phyloP scores from a whole-genome alignment of 2,113 vertebrate species.

The Romanogobio albipinnatus region DNA sequence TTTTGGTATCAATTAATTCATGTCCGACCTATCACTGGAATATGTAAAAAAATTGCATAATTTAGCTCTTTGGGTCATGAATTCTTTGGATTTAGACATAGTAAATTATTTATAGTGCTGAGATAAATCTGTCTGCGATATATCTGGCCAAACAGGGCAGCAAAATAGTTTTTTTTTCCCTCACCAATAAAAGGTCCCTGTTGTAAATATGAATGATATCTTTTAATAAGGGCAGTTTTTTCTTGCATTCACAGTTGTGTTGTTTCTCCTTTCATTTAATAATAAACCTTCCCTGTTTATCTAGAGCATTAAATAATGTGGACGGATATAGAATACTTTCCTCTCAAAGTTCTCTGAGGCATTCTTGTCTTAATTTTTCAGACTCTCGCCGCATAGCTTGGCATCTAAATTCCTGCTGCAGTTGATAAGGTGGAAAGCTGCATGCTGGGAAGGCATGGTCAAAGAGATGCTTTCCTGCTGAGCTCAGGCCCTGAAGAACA shows the following conservation, averaged over 20 bases:
- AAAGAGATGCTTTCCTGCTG: constrained; percentile 45
- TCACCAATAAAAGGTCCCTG: constrained; percentile 49
- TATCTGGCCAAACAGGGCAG: constrained; percentile 52
- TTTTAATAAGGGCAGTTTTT: constrained; percentile 56
- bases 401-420: constrained; percentile 36
- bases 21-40: constrained; percentile 61
- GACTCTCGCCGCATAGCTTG: neutral
- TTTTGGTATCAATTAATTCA: constrained; percentile 69
- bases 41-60: constrained; percentile 65
- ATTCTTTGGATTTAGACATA: constrained; percentile 67
- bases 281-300: constrained; percentile 24
- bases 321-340: constrained; percentile 15
- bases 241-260: constrained; percentile 11
- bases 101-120: constrained; percentile 70
- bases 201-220: constrained; percentile 60
- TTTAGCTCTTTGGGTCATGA: constrained; percentile 63
- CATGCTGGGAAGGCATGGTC: constrained; percentile 45
- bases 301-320: constrained; percentile 20
- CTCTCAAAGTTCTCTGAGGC: neutral
- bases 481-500: constrained; percentile 40
- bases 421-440: constrained; percentile 47
- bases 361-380: constrained; percentile 26
- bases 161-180: constrained; percentile 25
- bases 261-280: constrained; percentile 30
- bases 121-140: constrained; percentile 66